Evolutionary conservation across 1,140 invertebrate genomes (phyloP).

Genomic region (Eupeodes corollae): DNA sequence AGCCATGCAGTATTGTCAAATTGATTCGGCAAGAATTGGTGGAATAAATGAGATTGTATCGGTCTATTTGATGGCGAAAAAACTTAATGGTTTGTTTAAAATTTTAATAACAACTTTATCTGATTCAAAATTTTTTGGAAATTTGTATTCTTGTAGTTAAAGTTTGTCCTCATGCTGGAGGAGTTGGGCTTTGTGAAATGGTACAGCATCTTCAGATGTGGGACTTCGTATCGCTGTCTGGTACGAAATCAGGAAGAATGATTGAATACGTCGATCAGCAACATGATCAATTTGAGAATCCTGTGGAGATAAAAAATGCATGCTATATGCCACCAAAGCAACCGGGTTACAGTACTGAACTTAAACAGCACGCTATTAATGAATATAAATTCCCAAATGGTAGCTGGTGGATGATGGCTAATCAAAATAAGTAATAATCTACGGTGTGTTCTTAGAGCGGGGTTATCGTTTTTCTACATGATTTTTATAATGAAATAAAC

Average conservation of each 20-base stretch:
- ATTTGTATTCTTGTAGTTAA: constrained; percentile 51
- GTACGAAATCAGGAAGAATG: constrained; percentile 55
- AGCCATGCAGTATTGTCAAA: constrained; percentile 79
- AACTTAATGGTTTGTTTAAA: constrained; percentile 40
- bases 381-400: constrained; percentile 67
- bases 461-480: too few relatives aligned
- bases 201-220: constrained; percentile 85
- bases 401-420: constrained; percentile 49
- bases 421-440: constrained; percentile 20
- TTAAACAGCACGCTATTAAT: constrained; percentile 52
- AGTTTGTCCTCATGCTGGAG: constrained; percentile 87
- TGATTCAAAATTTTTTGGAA: not conserved
- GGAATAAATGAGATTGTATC: constrained; percentile 81
- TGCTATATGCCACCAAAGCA: constrained; percentile 62
- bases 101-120: not conserved
- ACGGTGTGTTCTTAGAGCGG: too few relatives aligned
- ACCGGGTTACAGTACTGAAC: constrained; percentile 69
- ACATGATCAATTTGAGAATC: constrained; percentile 73
- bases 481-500: too few relatives aligned
- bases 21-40: constrained; percentile 77
- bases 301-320: constrained; percentile 50
- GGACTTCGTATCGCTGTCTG: constrained; percentile 67
- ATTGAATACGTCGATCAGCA: constrained; percentile 84
- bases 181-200: constrained; percentile 85
- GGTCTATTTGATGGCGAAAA: constrained; percentile 79